phyloP scores from a whole-genome alignment of 2,113 vertebrate genomes.

The Psilopogon haemacephalus region DNA sequence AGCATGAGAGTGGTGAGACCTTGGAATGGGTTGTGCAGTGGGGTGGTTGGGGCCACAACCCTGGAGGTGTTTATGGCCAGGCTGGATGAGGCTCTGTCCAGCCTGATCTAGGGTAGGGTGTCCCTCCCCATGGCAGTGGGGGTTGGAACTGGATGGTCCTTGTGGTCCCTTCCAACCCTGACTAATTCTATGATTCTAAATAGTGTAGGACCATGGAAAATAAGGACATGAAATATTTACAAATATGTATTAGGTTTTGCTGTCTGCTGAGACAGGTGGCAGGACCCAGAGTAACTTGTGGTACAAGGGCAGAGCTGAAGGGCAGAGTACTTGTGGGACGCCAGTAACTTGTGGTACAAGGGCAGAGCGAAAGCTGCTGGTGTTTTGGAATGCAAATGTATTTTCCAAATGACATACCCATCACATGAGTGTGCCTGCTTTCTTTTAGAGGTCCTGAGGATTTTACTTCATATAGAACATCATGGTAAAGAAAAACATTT shows the following conservation, averaged over 20 bases:
- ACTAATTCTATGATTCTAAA: too few species aligned
- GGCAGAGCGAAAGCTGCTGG: background rate
- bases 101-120: too few species aligned
- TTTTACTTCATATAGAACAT: background rate
- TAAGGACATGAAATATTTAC: background rate
- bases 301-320: background rate
- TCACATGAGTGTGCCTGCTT: background rate
- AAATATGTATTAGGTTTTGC: background rate
- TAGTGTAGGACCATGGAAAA: background rate
- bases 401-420: background rate
- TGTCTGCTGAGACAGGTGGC: background rate
- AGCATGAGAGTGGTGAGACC: too few species aligned
- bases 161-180: too few species aligned
- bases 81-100: too few species aligned
- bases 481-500: background rate
- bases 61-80: too few species aligned
- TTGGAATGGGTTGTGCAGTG: too few species aligned
- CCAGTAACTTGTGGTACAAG: background rate
- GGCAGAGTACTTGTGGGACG: too few species aligned
- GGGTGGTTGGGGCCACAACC: too few species aligned
- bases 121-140: too few species aligned
- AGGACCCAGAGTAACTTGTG: background rate
- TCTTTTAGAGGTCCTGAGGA: background rate
- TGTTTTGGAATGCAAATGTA: background rate
- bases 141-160: too few species aligned